Percentiles rank a stretch among this genome's conserved stretches.
These are phyloP conservation scores for Xenops minutus DNA, from an alignment of 2,797 vertebrate genomes.

Conservation along the genomic window DNA sequence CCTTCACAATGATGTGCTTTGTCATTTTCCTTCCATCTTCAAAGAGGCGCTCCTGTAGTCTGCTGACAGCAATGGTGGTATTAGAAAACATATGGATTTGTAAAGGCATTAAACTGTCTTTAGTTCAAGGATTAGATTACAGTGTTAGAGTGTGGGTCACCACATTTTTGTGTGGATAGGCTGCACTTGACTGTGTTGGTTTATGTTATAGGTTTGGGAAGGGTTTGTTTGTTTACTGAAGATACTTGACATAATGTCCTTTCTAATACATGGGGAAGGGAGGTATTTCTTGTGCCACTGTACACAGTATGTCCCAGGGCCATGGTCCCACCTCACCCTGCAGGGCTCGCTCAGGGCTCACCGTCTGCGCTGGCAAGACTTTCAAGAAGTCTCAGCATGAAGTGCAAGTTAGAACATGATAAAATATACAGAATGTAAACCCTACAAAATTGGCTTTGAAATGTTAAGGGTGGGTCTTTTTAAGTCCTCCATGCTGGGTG, in stretches of 20 bases:
- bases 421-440: neutral
- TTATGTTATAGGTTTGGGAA: neutral
- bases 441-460: neutral
- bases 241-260: neutral
- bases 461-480: neutral
- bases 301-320: rapidly evolving
- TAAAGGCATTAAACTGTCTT: slow-evolving; percentile 69
- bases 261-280: rapidly evolving
- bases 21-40: slow-evolving; percentile 75
- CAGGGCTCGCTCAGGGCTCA: neutral
- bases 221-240: slow-evolving; percentile 18
- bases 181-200: neutral
- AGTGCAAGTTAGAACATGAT: neutral
- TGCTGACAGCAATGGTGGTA: slow-evolving; percentile 71
- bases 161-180: neutral
- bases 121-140: slow-evolving; percentile 72
- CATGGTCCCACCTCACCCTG: rapidly evolving
- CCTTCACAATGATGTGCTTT: slow-evolving; percentile 79
- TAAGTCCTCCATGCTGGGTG: neutral
- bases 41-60: slow-evolving; percentile 75
- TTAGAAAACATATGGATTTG: slow-evolving; percentile 75
- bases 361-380: neutral
- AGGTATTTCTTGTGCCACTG: rapidly evolving
- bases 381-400: neutral
- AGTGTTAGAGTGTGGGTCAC: slow-evolving; percentile 51